Conservation (phyloP, 2,888 invertebrate genomes). For the Parnassius orleans region DNA sequence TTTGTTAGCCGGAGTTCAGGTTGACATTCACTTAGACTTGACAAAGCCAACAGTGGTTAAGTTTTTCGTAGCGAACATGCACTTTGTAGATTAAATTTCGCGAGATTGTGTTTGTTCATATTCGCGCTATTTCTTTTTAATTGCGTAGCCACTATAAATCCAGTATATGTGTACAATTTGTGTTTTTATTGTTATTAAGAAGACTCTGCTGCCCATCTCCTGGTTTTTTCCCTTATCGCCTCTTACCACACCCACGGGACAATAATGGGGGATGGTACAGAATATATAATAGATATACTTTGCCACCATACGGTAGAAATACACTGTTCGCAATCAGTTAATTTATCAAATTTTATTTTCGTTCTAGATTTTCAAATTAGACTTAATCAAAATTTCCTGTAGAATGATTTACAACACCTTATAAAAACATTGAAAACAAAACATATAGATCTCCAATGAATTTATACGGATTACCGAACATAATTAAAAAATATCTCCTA, state of each 20-base stretch:
- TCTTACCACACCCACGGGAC: too few relatives aligned
- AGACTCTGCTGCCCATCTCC: neutral
- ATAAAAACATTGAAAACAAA: neutral
- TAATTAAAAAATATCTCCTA: neutral
- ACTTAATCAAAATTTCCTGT: neutral
- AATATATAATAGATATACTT: too few relatives aligned
- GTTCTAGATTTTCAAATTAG: neutral
- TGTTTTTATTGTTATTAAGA: neutral
- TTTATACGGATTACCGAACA: neutral
- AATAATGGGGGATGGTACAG: too few relatives aligned
- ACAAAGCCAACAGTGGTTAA: conserved; percentile 12
- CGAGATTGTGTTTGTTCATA: neutral
- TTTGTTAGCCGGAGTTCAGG: conserved; percentile 11
- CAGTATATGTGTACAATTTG: neutral
- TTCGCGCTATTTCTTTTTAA: neutral
- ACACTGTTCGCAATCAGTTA: too few relatives aligned
- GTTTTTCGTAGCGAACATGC: conserved; percentile 7
- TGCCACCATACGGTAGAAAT: too few relatives aligned
- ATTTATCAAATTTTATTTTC: too few relatives aligned
- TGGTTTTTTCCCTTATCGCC: too few relatives aligned
- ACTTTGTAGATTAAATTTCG: conserved; percentile 13
- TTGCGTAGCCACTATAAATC: too few relatives aligned
- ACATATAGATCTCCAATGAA: neutral
- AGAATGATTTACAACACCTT: neutral
- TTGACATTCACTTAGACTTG: conserved; percentile 17